phyloP scores from a whole-genome alignment of 2,113 vertebrate genomes.

The Microcebus ravelobensis region DNA sequence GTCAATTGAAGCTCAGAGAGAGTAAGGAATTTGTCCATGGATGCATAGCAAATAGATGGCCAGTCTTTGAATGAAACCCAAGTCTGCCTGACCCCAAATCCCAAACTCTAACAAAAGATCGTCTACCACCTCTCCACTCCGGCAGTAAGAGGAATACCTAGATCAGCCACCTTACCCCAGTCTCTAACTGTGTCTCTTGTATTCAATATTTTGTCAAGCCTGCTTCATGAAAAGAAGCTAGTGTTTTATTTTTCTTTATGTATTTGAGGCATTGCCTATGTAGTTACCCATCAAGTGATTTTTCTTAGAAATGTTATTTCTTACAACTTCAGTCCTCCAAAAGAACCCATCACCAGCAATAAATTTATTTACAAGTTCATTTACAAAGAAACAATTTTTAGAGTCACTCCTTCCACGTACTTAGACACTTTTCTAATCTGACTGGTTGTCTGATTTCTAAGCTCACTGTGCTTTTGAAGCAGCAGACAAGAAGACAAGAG shows the following conservation, averaged over 20 bases:
- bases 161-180: too few relatives aligned
- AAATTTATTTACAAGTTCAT: not conserved
- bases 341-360: not conserved
- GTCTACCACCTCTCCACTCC: not conserved
- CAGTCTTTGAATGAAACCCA: not conserved
- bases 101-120: not conserved
- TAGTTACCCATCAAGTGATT: not conserved
- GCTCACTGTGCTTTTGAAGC: not conserved
- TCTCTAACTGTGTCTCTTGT: not conserved
- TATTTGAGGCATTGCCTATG: not conserved
- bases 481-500: not conserved
- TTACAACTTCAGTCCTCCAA: not conserved
- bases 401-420: not conserved
- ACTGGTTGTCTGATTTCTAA: not conserved
- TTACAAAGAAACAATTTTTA: not conserved
- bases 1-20: not conserved
- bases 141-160: not conserved
- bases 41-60: not conserved
- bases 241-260: not conserved
- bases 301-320: not conserved
- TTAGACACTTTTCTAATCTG: not conserved
- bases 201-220: not conserved
- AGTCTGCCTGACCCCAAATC: not conserved
- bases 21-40: not conserved
- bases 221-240: not conserved